A percentile compares a stretch with the other conserved stretches of the same genome.
These are phyloP conservation scores for Poecilobothrus nobilitatus DNA, from an alignment of 2,888 invertebrate species.

Conservation along the genomic window DNA sequence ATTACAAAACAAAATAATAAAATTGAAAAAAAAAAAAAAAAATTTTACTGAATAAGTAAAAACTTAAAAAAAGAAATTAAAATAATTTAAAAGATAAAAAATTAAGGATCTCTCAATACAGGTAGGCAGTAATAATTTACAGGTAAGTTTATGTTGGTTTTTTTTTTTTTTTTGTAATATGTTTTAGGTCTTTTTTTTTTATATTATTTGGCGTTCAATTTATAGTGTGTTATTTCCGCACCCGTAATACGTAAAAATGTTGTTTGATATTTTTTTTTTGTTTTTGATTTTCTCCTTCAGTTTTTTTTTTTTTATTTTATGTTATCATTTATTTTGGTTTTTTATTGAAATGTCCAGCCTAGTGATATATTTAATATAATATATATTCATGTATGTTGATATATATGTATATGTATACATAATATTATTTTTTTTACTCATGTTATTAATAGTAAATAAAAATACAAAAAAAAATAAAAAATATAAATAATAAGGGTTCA, in stretches of 20 bases:
- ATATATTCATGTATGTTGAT: background rate
- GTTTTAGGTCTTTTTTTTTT: background rate
- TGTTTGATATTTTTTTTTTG: background rate
- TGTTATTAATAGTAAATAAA: too few relatives aligned
- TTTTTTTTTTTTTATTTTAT: background rate
- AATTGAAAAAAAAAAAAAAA: background rate
- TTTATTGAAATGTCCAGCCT: background rate
- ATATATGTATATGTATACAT: background rate
- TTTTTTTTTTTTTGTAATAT: background rate
- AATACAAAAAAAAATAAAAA: background rate
- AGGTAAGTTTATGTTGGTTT: background rate
- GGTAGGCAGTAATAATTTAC: conserved; percentile 4
- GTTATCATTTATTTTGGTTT: background rate
- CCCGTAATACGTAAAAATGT: background rate
- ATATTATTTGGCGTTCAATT: background rate
- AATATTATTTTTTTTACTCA: too few relatives aligned
- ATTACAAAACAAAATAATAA: background rate
- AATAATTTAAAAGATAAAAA: background rate
- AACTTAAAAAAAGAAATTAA: background rate
- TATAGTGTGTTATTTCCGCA: conserved; percentile 6
- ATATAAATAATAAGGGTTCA: background rate
- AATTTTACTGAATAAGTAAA: background rate
- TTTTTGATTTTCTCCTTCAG: too few relatives aligned
- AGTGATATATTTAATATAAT: background rate
- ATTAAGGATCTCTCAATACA: background rate